Evolutionary conservation across 2,888 invertebrate genomes (phyloP), one percentile per base, ranked within the genome.

Genomic region (Stenolophus ochropezus): DNA sequence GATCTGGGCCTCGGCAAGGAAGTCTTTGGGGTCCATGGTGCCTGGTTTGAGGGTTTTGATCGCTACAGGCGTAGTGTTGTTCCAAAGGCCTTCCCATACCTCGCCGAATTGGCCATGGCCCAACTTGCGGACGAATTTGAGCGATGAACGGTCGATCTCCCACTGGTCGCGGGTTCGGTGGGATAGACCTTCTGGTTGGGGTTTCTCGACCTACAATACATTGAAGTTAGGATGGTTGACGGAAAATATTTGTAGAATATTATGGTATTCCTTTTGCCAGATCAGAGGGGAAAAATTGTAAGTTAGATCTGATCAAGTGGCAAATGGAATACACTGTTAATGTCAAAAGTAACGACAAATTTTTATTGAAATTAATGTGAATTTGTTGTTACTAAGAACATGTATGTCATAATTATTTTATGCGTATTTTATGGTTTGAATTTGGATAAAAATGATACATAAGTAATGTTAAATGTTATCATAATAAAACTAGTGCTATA

Each of bases 71-170:
- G 99, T 99, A 49, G 99, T 99, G 90, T 97, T 98, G 91, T 99
- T 99, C 99, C 99, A 99, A 84, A 97, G 92, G 11, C 99, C 99
- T 91, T 99, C 99, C 98, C 98, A 99, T 76, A 99, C 99, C 90
- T 99, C 99, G 75, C 99, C 99, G 90, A 99, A 99, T 90, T 99
- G 99, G 3, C 99, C 99, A 87, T 98, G 98, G 61, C 99, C 99
- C 83, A 99, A 93, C 92, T 99, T 98, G 71, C 97, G 93, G 20
- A 98, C 95, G 89, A 99, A 98, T 90, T 98, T 97, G 86, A 99
- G 92, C n/a, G 98, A 98, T 27, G 95, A 94, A 85, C 99, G 93
- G 89, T 98, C 98, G 87, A 98, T 99, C 91, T 98, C 99, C 99
- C 98, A 99, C 91, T 98, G 98, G 91, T 98, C 98, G 85, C 97